Percentiles rank a stretch among this genome's conserved stretches.
These are phyloP conservation scores for Hypercompe scribonia DNA, from an alignment of 2,888 invertebrate genomes.

Conservation along the genomic window DNA sequence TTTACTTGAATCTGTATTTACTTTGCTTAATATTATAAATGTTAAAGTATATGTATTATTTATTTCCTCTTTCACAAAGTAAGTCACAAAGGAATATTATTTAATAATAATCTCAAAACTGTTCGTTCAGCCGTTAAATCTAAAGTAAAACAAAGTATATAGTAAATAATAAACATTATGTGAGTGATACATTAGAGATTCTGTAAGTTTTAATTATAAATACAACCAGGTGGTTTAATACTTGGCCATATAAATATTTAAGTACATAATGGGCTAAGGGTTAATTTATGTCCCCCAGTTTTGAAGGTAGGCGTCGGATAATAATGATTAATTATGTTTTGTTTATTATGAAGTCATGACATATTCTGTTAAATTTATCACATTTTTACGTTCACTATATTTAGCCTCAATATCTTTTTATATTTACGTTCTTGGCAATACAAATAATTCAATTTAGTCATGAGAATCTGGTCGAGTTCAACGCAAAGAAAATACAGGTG, in stretches of 20 bases:
- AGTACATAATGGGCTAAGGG: slow-evolving; percentile 58
- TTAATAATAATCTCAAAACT: too few relatives aligned
- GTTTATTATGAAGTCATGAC: slow-evolving; percentile 29
- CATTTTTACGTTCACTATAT: not conserved
- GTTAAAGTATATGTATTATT: too few relatives aligned
- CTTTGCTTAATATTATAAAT: too few relatives aligned
- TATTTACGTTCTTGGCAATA: not conserved
- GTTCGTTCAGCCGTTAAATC: too few relatives aligned
- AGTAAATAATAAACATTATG: too few relatives aligned
- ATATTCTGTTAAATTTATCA: not conserved
- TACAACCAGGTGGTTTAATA: slow-evolving; percentile 43
- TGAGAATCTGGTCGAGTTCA: too few relatives aligned
- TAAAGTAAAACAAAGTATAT: not conserved
- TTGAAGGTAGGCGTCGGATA: slow-evolving; percentile 49
- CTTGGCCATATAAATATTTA: slow-evolving; percentile 62
- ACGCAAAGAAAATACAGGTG: too few relatives aligned
- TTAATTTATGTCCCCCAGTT: slow-evolving; percentile 68
- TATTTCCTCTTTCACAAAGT: too few relatives aligned
- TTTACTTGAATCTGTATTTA: too few relatives aligned
- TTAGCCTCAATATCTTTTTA: not conserved
- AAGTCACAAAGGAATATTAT: too few relatives aligned
- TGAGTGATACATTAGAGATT: slow-evolving; percentile 41
- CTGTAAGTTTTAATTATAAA: slow-evolving; percentile 46
- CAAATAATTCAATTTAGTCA: not conserved
- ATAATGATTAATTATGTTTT: slow-evolving; percentile 56